These are phyloP conservation scores for Dascyllus trimaculatus DNA, from an alignment of 2,113 vertebrate species.

Conservation along the genomic window DNA sequence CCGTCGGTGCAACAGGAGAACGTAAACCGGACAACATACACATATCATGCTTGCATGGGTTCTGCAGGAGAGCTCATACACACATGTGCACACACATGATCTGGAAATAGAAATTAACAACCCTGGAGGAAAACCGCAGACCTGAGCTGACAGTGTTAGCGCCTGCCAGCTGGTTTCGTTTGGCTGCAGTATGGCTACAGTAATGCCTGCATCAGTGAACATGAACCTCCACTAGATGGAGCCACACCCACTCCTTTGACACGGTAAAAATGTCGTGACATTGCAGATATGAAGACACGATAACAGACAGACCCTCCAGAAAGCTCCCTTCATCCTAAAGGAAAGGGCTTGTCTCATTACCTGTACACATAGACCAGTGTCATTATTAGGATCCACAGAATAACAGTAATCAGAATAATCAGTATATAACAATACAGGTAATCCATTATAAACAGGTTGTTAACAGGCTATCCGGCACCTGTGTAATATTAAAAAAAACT, in stretches of 20 bases:
- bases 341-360: conserved; percentile 66
- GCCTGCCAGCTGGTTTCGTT: conserved; percentile 5
- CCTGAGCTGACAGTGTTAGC: conserved; percentile 30
- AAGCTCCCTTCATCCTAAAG: conserved; percentile 66
- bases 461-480: conserved; percentile 84
- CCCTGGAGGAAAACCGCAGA: conserved; percentile 33
- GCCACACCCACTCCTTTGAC: conserved; percentile 48
- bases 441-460: conserved; percentile 76
- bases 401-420: conserved; percentile 72
- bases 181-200: conserved; percentile 50
- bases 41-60: conserved; percentile 51
- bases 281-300: conserved; percentile 41
- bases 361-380: conserved; percentile 75
- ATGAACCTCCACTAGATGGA: conserved; percentile 75
- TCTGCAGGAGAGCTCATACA: conserved; percentile 40
- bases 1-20: conserved; percentile 44
- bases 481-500: conserved; percentile 63
- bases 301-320: conserved; percentile 78
- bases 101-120: conserved; percentile 41
- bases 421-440: conserved; percentile 70
- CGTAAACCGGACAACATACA: conserved; percentile 30
- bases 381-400: conserved; percentile 71
- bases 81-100: conserved; percentile 38
- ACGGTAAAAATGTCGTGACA: conserved; percentile 19
- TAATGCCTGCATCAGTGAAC: conserved; percentile 52